These are phyloP conservation scores for Pangasius mekongensis DNA, from an alignment of 2,797 vertebrate genomes.

Conservation along the genomic window DNA sequence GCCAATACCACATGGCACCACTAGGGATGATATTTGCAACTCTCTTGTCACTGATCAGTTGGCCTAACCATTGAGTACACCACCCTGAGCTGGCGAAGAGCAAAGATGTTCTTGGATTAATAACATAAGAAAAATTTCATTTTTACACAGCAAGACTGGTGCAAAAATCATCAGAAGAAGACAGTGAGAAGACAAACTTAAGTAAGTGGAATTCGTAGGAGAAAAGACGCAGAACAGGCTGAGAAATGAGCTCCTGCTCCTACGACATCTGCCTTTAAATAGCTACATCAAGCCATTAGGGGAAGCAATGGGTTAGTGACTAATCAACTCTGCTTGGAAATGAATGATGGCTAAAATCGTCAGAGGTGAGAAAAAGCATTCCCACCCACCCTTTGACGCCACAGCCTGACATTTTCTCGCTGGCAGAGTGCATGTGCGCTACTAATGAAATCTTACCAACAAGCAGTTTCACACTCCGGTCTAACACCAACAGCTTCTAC, in stretches of 20 bases:
- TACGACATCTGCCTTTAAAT: background rate
- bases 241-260: background rate
- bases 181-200: background rate
- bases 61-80: background rate
- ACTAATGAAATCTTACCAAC: slow-evolving; percentile 56
- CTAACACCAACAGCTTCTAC: slow-evolving; percentile 45
- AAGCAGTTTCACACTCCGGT: slow-evolving; percentile 54
- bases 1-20: background rate
- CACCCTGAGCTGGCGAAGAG: background rate
- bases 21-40: background rate
- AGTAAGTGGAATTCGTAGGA: background rate
- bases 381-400: slow-evolving; percentile 48
- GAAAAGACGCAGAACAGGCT: background rate
- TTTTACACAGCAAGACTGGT: background rate
- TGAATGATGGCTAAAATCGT: slow-evolving; percentile 36
- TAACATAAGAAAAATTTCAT: background rate
- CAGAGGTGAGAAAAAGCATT: slow-evolving; percentile 46
- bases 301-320: slow-evolving; percentile 33
- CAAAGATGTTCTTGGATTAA: background rate
- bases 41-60: background rate
- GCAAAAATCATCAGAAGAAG: background rate
- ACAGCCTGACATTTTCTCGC: slow-evolving; percentile 52
- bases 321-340: slow-evolving; percentile 40
- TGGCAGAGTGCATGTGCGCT: slow-evolving; percentile 37
- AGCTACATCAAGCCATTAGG: background rate